These are phyloP conservation scores for Harpagoxenus sublaevis DNA, from an alignment of 2,888 invertebrate species.

Conservation along the genomic window DNA sequence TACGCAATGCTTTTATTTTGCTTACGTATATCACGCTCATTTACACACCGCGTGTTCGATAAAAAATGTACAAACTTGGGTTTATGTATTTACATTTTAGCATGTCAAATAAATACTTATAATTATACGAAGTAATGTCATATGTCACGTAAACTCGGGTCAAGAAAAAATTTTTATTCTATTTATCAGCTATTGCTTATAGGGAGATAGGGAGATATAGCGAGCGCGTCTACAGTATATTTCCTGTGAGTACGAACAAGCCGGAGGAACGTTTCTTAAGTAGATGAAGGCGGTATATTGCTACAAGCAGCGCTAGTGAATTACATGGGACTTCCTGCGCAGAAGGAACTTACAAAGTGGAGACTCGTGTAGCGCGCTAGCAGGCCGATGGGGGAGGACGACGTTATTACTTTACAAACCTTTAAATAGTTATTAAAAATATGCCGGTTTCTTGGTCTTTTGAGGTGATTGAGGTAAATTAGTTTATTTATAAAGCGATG, in stretches of 20 bases:
- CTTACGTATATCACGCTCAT: not conserved
- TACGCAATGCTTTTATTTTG: not conserved
- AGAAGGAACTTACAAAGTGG: slow-evolving; percentile 59
- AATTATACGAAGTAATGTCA: not conserved
- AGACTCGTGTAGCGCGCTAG: slow-evolving; percentile 49
- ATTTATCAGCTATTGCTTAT: not conserved
- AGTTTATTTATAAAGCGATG: not conserved
- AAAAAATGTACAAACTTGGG: not conserved
- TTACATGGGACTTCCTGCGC: slow-evolving; percentile 61
- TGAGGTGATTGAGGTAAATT: not conserved
- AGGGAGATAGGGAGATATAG: not conserved
- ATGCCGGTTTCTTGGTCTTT: not conserved
- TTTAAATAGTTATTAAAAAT: slow-evolving; percentile 24
- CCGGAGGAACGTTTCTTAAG: slow-evolving; percentile 5
- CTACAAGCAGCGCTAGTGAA: slow-evolving; percentile 44
- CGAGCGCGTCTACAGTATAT: not conserved
- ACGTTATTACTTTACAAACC: slow-evolving; percentile 7
- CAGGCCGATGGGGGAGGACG: not conserved
- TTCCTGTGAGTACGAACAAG: slow-evolving; percentile 1
- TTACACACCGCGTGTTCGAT: not conserved
- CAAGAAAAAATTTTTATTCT: not conserved
- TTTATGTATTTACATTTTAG: not conserved
- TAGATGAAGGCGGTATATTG: slow-evolving; percentile 23
- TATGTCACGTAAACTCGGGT: not conserved
- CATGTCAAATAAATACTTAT: not conserved